Evolutionary conservation across 1,140 invertebrate genomes (phyloP), one percentile per base, ranked within the genome.

Genomic region (Apolygus lucorum): DNA sequence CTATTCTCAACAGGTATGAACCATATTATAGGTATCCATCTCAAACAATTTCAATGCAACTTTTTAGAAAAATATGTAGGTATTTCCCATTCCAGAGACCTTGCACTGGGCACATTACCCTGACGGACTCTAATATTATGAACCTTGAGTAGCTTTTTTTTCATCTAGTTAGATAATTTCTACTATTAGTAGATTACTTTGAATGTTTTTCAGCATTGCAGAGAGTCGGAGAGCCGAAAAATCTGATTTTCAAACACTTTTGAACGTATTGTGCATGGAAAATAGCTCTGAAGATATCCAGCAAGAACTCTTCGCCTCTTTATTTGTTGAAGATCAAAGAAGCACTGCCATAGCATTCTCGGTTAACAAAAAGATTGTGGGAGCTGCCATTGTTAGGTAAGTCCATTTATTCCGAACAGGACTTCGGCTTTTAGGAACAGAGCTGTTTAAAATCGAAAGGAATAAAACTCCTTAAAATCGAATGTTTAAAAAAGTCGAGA

Each of bases 181-280:
- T n/a, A n/a, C n/a, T n/a, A n/a, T n/a, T n/a, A n/a, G n/a, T n/a
- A n/a, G n/a, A n/a, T n/a, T n/a, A n/a, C n/a, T n/a, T n/a, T n/a
- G n/a, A n/a, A n/a, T n/a, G n/a, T n/a, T 42, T 59, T 59, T 14
- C 54, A 59, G 54, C 4, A 14, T 14, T 17, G 11, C 22, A 4
- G 54, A 59, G 22, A 14, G 13, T 4, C 8, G 54, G 22, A 59
- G 22, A 59, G 54, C 54, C 11, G 54, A 11, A 4, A 59, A 59
- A 22, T 8, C 54, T 59, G 54, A 59, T 59, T 59, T 59, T 24
- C 54, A 13, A 24, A 59, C 54, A 21, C 22, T 59, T 4, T 24
- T 59, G 54, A 59, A 59, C 22, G 22, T 59, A 14, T 24, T 59
- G 22, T 59, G 54, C 22, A 59, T 59, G 54, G 54, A 59, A 24